phyloP scores from a whole-genome alignment of 2,797 vertebrate species.

The Fistularia commersonii region DNA sequence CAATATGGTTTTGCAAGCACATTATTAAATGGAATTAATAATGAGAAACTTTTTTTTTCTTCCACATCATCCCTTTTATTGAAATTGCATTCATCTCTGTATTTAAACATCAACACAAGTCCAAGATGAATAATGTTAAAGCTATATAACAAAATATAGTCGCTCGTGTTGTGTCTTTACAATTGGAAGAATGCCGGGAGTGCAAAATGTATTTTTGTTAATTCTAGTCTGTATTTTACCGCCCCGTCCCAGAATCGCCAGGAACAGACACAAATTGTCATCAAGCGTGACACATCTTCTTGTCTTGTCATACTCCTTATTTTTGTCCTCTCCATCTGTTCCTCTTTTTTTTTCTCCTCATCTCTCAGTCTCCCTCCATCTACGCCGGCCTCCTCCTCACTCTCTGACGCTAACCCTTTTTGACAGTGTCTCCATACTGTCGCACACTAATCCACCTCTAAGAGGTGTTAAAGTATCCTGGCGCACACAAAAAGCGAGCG shows the following conservation, averaged over 20 bases:
- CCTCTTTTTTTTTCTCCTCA: constrained; percentile 11
- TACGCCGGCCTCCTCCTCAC: constrained; percentile 17
- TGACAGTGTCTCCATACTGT: constrained; percentile 81
- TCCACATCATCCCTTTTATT: no score
- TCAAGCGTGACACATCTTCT: constrained; percentile 33
- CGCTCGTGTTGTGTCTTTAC: no score
- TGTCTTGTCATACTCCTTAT: background rate
- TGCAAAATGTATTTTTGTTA: background rate
- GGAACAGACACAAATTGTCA: constrained; percentile 25
- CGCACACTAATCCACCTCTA: constrained; percentile 87
- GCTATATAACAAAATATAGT: no score
- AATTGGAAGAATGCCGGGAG: background rate
- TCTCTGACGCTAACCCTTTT: constrained; percentile 75
- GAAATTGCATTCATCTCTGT: no score
- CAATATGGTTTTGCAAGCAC: no score
- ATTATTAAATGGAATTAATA: no score
- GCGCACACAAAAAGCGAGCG: constrained; percentile 5
- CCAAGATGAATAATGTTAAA: no score
- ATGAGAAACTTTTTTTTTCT: no score
- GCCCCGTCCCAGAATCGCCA: constrained; percentile 7
- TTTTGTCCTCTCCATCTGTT: constrained; percentile 25
- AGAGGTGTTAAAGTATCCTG: constrained; percentile 78
- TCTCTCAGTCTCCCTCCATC: background rate
- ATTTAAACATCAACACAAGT: no score
- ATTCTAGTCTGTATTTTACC: background rate